Conservation (phyloP, 2,888 invertebrate species). For the Drosophila phalerata region DNA sequence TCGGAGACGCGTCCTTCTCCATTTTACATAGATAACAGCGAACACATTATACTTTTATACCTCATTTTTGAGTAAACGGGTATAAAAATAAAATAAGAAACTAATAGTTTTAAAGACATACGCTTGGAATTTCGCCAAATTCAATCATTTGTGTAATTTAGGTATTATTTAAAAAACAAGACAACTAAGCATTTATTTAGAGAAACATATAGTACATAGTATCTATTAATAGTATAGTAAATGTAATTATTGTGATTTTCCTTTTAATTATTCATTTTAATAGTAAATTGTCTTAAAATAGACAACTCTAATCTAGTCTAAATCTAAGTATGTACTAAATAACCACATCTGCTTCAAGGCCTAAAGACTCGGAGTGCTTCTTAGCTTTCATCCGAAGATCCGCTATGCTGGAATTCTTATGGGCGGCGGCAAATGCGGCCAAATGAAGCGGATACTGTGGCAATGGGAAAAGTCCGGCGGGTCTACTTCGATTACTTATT, state of each 20-base stretch:
- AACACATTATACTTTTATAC: too few relatives aligned
- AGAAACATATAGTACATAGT: constrained; percentile 40
- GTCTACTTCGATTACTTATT: constrained; percentile 86
- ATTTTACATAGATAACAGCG: too few relatives aligned
- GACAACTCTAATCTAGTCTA: constrained; percentile 50
- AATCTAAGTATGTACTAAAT: constrained; percentile 59
- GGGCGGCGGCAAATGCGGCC: constrained; percentile 92
- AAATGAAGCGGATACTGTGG: constrained; percentile 91
- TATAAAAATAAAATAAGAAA: background rate
- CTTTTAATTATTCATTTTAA: constrained; percentile 28
- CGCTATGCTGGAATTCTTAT: constrained; percentile 96
- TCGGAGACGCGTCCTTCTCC: too few relatives aligned
- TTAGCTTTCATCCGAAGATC: constrained; percentile 97
- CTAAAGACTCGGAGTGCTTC: constrained; percentile 96
- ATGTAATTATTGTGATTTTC: constrained; percentile 53
- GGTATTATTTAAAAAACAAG: constrained; percentile 45
- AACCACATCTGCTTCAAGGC: constrained; percentile 79
- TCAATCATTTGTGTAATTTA: background rate
- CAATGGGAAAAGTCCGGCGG: constrained; percentile 87
- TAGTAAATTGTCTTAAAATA: constrained; percentile 55
- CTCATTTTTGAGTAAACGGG: too few relatives aligned
- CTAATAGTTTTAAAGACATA: background rate
- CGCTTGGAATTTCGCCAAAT: background rate
- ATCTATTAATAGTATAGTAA: constrained; percentile 47
- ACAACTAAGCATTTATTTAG: constrained; percentile 59